These are phyloP conservation scores for Phalloptychus januarius DNA, from an alignment of 2,797 vertebrate genomes.

Conservation along the genomic window DNA sequence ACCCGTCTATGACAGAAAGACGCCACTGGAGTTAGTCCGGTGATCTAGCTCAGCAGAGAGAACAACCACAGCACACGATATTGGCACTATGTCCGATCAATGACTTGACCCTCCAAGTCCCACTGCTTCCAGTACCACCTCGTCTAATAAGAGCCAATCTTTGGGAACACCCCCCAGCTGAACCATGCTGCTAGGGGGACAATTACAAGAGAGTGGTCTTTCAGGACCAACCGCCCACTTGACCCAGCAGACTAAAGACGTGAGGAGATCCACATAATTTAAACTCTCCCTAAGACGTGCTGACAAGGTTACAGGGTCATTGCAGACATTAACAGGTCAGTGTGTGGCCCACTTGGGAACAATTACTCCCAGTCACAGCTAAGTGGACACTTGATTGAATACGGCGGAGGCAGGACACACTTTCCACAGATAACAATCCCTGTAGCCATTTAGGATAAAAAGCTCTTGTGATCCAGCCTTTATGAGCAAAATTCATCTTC, in stretches of 20 bases:
- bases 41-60: slow-evolving; percentile 27
- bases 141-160: slow-evolving; percentile 70
- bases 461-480: slow-evolving; percentile 98
- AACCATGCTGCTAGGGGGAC: slow-evolving; percentile 74
- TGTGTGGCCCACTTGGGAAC: slow-evolving; percentile 98
- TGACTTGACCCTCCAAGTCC: slow-evolving; percentile 72
- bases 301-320: slow-evolving; percentile 99
- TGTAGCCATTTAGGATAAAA: slow-evolving; percentile 99
- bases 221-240: slow-evolving; percentile 88
- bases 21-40: slow-evolving; percentile 19
- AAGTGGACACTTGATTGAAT: slow-evolving; percentile 99
- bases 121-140: slow-evolving; percentile 64
- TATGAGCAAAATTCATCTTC: slow-evolving; percentile 99
- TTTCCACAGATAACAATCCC: slow-evolving; percentile 99
- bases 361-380: slow-evolving; percentile 99
- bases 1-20: background rate
- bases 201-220: slow-evolving; percentile 84
- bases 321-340: slow-evolving; percentile 99
- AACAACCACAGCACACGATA: slow-evolving; percentile 22
- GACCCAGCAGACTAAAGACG: slow-evolving; percentile 86
- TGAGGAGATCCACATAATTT: slow-evolving; percentile 88
- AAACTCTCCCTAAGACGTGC: slow-evolving; percentile 94
- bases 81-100: slow-evolving; percentile 64
- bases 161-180: slow-evolving; percentile 70
- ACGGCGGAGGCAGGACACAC: slow-evolving; percentile 96